Evolutionary conservation across 2,797 vertebrate genomes (phyloP), one percentile per base, ranked within the genome.

Genomic region (Sebastes nivosus): DNA sequence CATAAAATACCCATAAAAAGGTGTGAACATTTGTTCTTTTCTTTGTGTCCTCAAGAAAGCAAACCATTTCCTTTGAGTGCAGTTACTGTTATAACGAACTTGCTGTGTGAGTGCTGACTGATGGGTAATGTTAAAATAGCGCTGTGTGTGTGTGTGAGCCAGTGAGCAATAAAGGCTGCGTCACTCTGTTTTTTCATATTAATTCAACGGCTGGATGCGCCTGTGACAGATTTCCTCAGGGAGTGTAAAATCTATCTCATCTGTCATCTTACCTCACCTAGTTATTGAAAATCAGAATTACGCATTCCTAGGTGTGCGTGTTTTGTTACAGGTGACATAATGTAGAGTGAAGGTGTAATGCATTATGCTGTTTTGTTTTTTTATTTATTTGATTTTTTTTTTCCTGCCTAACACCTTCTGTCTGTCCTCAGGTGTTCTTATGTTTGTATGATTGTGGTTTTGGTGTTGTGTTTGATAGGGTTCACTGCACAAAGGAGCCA

Each of bases 161-260:
- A 6, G 32, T n/a, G 79, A 80, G 87, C 72, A 81, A 77, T 84
- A 80, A 85, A 72, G 24, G 38, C 54, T 9, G 77, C 75, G 81
- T 86, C 79, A 64, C 86, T 80, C 71, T 77, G 82, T 66, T 36
- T 88, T 85, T 90, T 88, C 83, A 82, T 84, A 81, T 87, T 90
- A 75, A 88, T 90, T 76, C 78, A 34, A 13, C 11, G 57, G 59
- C 73, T 80, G 76, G 72, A 86, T 85, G 81, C 34, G 24, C 30
- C 69, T 18, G 67, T 79, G 77, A 80, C 73, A 83, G 63, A 92
- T 93, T 89, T 93, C 91, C 90, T 85, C 65, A 2, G 91, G 90
- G 91, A 91, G 66, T 1, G 11, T 83, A 36, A 79, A 83, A 86
- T 83, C 76, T 69, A 81, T 89, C 81, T 81, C 18, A 68, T 84